phyloP scores from a whole-genome alignment of 2,113 vertebrate genomes.

The Pyrgilauda ruficollis region DNA sequence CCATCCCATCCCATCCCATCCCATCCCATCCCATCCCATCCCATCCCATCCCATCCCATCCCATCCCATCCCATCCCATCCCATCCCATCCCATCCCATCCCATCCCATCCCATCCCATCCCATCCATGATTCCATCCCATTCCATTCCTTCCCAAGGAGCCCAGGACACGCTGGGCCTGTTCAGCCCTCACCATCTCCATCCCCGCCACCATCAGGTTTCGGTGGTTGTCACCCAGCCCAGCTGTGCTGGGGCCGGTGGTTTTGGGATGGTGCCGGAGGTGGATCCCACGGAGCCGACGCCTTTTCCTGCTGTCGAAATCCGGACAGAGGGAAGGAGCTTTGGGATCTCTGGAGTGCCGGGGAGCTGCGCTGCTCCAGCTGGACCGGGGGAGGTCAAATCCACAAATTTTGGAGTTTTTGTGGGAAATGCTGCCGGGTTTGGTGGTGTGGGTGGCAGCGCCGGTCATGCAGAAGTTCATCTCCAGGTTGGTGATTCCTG shows the following conservation, averaged over 20 bases:
- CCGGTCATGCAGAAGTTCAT: neutral
- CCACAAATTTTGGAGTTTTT: neutral
- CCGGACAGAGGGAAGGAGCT: neutral
- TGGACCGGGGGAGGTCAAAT: neutral
- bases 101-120: too few species aligned
- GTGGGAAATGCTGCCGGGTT: neutral
- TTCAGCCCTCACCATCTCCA: neutral
- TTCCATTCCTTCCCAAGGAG: accelerated
- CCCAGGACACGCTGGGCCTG: accelerated
- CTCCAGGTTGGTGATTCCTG: neutral
- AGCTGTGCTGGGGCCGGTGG: neutral
- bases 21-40: neutral
- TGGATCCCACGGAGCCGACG: neutral
- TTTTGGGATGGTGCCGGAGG: neutral
- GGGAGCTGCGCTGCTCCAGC: neutral
- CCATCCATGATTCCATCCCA: too few species aligned
- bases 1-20: too few species aligned
- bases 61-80: neutral
- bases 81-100: too few species aligned
- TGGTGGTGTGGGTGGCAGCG: neutral
- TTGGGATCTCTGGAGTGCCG: accelerated
- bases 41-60: too few species aligned
- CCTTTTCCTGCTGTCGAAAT: neutral
- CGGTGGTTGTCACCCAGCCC: neutral
- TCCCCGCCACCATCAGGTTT: neutral